Evolutionary conservation across 2,797 vertebrate genomes (phyloP), one percentile per base, ranked within the genome.

Genomic region (Lepus oiostolus): DNA sequence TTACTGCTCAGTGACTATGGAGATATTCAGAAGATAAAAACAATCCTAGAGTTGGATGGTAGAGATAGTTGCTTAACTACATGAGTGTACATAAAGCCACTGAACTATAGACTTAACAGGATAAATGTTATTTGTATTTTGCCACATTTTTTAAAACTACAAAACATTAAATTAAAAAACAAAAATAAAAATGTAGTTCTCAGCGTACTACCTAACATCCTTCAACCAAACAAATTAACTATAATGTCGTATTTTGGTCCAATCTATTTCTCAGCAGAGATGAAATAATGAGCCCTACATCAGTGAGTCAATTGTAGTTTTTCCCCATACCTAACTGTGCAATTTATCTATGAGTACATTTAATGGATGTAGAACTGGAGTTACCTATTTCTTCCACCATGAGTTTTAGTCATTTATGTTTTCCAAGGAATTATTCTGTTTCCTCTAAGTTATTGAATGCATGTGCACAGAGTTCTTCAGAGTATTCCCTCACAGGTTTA

Each of bases 161-260:
- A 42, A 63, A 28, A 82, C 47, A 38, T 19, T 11, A 81, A 58
- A 32, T 26, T 22, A 38, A 80, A 21, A 80, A 22, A 32, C 42
- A 81, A 42, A 42, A 42, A n/a, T 38, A 28, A 81, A 81, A 28
- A 16, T 4, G 28, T 4, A 30, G 62, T 42, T 82, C 42, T 75
- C 24, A 63, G 58, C 11, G 4, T 26, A 67, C 21, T 38, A 42
- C n/a, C 58, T 50, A 88, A n/a, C 3, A 68, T 16, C 26, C 12
- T 93, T 88, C n/a, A 87, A 65, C 30, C 22, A 74, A 42, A 88
- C 91, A 80, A 77, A 71, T 70, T 38, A 42, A 32, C 42, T 13
- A 65, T 70, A 72, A 17, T 65, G 71, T 67, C 72, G 74, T 50
- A n/a, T 35, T 65, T 72, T 58, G 58, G 68, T 26, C 26, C 38